Base-by-base conservation (phyloP, 2,113 vertebrate species). In the Platichthys flesus region DNA sequence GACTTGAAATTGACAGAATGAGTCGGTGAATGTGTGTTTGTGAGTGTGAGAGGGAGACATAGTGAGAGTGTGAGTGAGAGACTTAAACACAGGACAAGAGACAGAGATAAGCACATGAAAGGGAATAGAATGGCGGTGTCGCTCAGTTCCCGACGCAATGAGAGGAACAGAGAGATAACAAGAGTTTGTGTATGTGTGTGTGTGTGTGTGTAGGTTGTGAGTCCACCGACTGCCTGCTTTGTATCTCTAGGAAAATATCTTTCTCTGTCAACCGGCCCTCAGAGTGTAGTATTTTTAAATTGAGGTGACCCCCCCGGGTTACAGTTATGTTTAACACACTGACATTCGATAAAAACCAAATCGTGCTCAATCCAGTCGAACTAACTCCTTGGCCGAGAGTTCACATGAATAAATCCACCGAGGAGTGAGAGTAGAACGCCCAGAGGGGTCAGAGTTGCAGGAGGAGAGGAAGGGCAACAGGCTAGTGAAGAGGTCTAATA, bases 1-100 rank as follows among this genome's bases (percentile, higher is more conserved):
- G 81, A 85, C 80, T 64, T 18, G 59, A 69, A 67, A 79, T 69
- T 74, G 84, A 85, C 63, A 81, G 70, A 64, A 71, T 10, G 71
- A 71, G 77, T 56, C 5, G 56, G 65, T 60, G 64, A 73, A 37
- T 28, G 28, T 51, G 75, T 51, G 81, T 0, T 13, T 72, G 63
- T 51, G 54, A 18, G 47, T 49, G 47, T 49, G 47, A 51, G 47
- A 6, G 16, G 14, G 47, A 51, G 16, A 20, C n/a, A 61, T 37
- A 9, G 77, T 23, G 55, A 75, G 24, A 10, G 13, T 23, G 37
- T 51, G 56, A 74, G 73, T 28, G 71, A 84, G 76, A 67, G 63
- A 83, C 57, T 35, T 1, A 35, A 66, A 64, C 71, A 78, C 42
- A 55, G 45, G 70, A 72, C 51, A 59, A 60, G 71, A 31, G 31